Conservation (phyloP, 2,888 invertebrate genomes). For the Synergus japonicus region DNA sequence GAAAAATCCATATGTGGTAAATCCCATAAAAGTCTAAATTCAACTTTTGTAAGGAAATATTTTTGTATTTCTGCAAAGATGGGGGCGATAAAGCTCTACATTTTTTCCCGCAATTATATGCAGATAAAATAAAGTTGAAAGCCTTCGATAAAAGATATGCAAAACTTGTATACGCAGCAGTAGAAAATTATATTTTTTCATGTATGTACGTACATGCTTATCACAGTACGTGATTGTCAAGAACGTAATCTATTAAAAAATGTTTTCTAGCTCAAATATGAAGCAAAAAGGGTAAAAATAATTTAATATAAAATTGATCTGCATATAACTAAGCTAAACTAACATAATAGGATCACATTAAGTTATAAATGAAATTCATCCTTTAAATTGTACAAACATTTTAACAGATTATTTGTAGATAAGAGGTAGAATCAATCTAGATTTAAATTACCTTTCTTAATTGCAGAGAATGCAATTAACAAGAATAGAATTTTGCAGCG, state of each 20-base stretch:
- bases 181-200: neutral
- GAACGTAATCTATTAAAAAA: neutral
- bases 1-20: neutral
- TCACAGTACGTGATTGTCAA: neutral
- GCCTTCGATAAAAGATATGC: neutral
- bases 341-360: no score
- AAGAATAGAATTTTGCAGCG: neutral
- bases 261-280: neutral
- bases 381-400: no score
- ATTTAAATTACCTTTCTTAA: neutral
- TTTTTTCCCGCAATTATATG: neutral
- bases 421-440: no score
- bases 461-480: neutral
- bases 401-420: no score
- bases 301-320: neutral
- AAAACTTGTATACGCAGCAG: neutral
- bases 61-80: neutral
- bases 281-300: neutral
- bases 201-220: neutral
- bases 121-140: slow-evolving; percentile 12
- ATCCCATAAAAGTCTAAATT: no score
- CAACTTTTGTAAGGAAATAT: no score
- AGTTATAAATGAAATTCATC: no score
- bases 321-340: no score
- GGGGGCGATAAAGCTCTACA: neutral